These are phyloP conservation scores for Buteo buteo DNA, from an alignment of 2,113 vertebrate species.

Conservation along the genomic window DNA sequence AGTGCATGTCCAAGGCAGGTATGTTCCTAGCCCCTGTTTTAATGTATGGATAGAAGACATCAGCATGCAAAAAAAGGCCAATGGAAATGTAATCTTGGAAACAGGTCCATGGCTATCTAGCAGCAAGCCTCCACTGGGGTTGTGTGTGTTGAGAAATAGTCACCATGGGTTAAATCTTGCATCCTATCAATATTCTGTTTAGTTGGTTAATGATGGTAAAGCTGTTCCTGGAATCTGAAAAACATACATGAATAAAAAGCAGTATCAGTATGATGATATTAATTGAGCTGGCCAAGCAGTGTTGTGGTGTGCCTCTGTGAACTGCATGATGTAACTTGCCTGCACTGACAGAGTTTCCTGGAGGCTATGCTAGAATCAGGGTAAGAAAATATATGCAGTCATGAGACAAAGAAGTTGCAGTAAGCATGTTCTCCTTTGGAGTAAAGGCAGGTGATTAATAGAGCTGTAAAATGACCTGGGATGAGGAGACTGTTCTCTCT, in stretches of 20 bases:
- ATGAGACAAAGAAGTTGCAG: neutral
- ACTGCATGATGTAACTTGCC: neutral
- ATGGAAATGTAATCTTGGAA: neutral
- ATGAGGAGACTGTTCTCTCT: neutral
- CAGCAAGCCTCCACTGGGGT: neutral
- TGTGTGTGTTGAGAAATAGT: neutral
- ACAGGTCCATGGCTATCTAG: neutral
- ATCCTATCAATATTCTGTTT: neutral
- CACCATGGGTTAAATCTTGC: neutral
- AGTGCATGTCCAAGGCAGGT: neutral
- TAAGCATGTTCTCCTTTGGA: neutral
- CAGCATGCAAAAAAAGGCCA: neutral
- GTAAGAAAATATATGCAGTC: neutral
- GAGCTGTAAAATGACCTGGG: neutral
- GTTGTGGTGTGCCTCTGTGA: neutral
- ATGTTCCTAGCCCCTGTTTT: neutral
- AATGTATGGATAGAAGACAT: neutral
- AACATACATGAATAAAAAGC: neutral
- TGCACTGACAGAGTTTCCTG: neutral
- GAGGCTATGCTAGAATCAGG: constrained; percentile 4
- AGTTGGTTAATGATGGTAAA: neutral
- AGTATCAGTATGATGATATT: neutral
- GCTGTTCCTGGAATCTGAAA: neutral
- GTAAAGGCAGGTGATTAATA: neutral
- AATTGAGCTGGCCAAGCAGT: neutral